Percentiles rank a stretch among this genome's conserved stretches.
phyloP scores from a whole-genome alignment of 2,113 vertebrate species.

The Channa argus region DNA sequence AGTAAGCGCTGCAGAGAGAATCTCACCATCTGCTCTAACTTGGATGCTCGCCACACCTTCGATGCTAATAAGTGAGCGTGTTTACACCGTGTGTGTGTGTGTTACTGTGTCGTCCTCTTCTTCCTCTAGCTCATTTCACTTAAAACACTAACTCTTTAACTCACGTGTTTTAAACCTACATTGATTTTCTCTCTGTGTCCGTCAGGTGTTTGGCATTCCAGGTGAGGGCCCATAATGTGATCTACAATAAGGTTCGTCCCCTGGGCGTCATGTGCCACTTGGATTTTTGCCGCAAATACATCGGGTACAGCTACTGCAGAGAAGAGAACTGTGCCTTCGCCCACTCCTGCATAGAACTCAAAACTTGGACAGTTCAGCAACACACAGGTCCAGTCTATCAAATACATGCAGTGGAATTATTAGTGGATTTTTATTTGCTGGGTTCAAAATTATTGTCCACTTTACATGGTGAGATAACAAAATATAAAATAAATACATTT shows the following conservation, averaged over 20 bases:
- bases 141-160: neutral
- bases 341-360: slow-evolving; percentile 94
- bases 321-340: slow-evolving; percentile 90
- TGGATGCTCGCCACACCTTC: slow-evolving; percentile 88
- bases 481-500: too few relatives aligned
- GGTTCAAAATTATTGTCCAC: too few relatives aligned
- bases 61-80: slow-evolving; percentile 91
- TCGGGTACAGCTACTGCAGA: slow-evolving; percentile 87
- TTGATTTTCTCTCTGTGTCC: neutral
- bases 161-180: neutral
- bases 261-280: slow-evolving; percentile 88
- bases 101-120: neutral
- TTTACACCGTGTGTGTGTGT: neutral
- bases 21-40: slow-evolving; percentile 89
- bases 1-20: slow-evolving; percentile 90
- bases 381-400: slow-evolving; percentile 82
- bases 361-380: slow-evolving; percentile 92
- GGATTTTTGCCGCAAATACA: slow-evolving; percentile 88
- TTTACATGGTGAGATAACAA: too few relatives aligned
- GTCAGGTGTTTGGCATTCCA: slow-evolving; percentile 93
- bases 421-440: too few relatives aligned
- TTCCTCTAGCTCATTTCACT: neutral
- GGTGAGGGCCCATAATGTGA: slow-evolving; percentile 86
- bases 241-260: slow-evolving; percentile 92
- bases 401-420: neutral